Conservation (phyloP, 35 echinoderm and acorn worm genomes). For the Apostichopus parvimensis region DNA sequence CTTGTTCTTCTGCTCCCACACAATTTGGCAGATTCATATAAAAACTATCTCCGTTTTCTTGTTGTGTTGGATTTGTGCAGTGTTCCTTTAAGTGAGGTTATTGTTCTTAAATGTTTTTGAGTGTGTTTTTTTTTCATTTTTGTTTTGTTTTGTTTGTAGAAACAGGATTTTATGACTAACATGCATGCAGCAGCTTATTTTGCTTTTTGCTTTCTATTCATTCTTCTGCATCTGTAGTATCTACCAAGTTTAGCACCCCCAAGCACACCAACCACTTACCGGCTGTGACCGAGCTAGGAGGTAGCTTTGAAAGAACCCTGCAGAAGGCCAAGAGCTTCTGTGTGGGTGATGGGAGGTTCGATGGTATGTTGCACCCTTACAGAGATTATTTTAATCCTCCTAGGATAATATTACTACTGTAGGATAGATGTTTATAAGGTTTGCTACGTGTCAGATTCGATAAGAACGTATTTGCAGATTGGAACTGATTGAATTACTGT, state of each 20-base stretch:
- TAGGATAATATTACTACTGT: too few species aligned
- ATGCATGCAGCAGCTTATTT: slow-evolving; percentile 8
- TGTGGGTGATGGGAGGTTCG: slow-evolving; percentile 6
- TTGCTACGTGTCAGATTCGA: too few species aligned
- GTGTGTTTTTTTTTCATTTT: background rate
- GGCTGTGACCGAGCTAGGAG: slow-evolving; percentile 38
- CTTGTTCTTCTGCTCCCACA: too few species aligned
- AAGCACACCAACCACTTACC: slow-evolving; percentile 53
- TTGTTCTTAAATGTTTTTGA: background rate
- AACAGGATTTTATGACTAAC: too few species aligned
- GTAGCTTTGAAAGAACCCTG: slow-evolving; percentile 15
- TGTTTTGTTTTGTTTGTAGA: background rate
- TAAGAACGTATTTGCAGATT: too few species aligned
- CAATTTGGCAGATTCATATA: too few species aligned
- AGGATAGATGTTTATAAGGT: too few species aligned
- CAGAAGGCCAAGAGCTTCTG: slow-evolving; percentile 52
- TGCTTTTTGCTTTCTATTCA: slow-evolving; percentile 11
- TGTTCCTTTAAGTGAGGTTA: background rate
- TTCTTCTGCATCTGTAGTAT: slow-evolving; percentile 24
- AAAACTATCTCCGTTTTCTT: too few species aligned
- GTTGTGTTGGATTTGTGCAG: too few species aligned
- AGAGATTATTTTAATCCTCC: too few species aligned
- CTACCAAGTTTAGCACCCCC: slow-evolving; percentile 52
- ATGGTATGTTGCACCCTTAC: background rate
- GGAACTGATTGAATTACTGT: too few species aligned